Base-by-base conservation (phyloP, 2,113 vertebrate genomes). In the Cyphomyrus discorhynchus region DNA sequence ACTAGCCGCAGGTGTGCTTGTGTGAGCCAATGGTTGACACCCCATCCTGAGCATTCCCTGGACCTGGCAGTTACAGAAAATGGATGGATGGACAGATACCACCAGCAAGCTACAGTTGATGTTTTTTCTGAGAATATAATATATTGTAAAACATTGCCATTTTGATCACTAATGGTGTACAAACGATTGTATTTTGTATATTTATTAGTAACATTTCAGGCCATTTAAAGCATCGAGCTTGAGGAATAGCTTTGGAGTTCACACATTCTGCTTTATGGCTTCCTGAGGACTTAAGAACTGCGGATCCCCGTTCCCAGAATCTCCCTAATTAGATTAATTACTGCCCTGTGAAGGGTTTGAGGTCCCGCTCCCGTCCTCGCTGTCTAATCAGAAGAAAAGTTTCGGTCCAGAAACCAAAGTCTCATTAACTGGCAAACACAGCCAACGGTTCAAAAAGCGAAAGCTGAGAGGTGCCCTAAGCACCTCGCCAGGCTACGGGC, bases 311-410 rank as follows among this genome's bases (percentile, higher is more conserved):
- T 66, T 24, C 53, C 86, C 87, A n/a, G 87, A 58, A 88, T 35
- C 87, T 19, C n/a, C 87, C 87, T 88, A 88, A 88, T 88, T 88
- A 66, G 53, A 88, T 88, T 62, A 88, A 88, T 88, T 88, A 88
- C 87, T 88, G 87, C 24, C 53, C 52, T 88, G 47, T 88, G 56
- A 88, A 46, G 49, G 87, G 87, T 45, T 88, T 66, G 19, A 50
- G 53, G 87, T 62, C 35, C 87, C 39, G 21, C 39, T 88, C 39
- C 5, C 35, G 10, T 88, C 86, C 53, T 62, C 42, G 35, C 86
- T 45, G 31, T 45, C 42, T 46, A 66, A 58, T 39, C 45, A 88
- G 56, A 46, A 88, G 39, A 58, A 87, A 35, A 21, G 50, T 49
- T 87, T 87, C 50, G 85, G 85, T 87, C 47, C 85, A 53, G 47